Percentiles rank a stretch among this genome's conserved stretches.
phyloP scores from a whole-genome alignment of 2,797 vertebrate species.

The Melanotaenia pygmaea region DNA sequence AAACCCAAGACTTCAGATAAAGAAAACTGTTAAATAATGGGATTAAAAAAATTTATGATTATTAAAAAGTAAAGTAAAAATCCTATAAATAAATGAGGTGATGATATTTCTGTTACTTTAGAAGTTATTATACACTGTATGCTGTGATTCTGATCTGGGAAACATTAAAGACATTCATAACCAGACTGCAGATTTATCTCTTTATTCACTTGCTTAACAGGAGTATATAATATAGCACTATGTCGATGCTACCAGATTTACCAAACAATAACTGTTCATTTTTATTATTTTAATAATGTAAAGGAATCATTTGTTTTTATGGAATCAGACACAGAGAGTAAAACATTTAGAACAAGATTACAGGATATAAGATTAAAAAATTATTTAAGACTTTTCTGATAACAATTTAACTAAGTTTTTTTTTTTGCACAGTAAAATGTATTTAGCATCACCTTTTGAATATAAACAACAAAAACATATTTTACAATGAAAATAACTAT shows the following conservation, averaged over 20 bases:
- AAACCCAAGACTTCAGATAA: constrained; percentile 78
- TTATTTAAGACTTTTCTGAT: too few species aligned
- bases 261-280: background rate
- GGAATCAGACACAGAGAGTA: background rate
- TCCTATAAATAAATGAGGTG: constrained; percentile 84
- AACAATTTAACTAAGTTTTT: too few species aligned
- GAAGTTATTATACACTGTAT: constrained; percentile 88
- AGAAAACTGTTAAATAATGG: constrained; percentile 80
- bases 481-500: too few species aligned
- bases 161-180: constrained; percentile 89
- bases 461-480: too few species aligned
- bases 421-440: too few species aligned
- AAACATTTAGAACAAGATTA: too few species aligned
- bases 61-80: constrained; percentile 71
- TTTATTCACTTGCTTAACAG: constrained; percentile 39
- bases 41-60: constrained; percentile 69
- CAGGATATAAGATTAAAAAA: background rate
- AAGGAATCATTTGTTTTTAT: background rate
- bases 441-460: too few species aligned
- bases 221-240: background rate
- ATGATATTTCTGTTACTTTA: constrained; percentile 88
- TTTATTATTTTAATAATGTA: background rate
- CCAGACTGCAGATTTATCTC: constrained; percentile 54
- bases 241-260: too few species aligned
- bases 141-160: constrained; percentile 87